A percentile compares a stretch with the other conserved stretches of the same genome.
These are phyloP conservation scores for Melangyna quadrimaculata DNA, from an alignment of 2,888 invertebrate genomes.

Conservation along the genomic window DNA sequence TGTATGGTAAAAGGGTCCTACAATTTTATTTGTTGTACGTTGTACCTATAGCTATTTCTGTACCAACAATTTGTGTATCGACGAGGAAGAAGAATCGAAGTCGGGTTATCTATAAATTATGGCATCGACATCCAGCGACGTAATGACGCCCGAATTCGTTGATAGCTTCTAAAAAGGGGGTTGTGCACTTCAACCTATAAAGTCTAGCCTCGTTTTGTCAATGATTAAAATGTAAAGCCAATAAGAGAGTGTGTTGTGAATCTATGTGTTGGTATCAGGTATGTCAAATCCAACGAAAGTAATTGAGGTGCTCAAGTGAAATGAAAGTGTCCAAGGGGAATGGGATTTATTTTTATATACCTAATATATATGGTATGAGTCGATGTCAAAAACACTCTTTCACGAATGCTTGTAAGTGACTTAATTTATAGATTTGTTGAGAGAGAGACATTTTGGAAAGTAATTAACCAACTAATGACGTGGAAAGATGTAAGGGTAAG, in stretches of 20 bases:
- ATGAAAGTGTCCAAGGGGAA: slow-evolving; percentile 59
- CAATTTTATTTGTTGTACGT: slow-evolving; percentile 25
- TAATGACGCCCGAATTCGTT: slow-evolving; percentile 49
- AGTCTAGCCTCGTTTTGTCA: slow-evolving; percentile 12
- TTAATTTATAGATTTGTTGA: slow-evolving; percentile 60
- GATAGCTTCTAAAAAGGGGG: slow-evolving; percentile 27
- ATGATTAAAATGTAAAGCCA: slow-evolving; percentile 58
- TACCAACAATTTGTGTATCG: slow-evolving; percentile 47
- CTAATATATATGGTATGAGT: slow-evolving; percentile 1
- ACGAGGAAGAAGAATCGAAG: slow-evolving; percentile 12
- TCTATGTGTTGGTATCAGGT: slow-evolving; percentile 25
- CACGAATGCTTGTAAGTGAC: slow-evolving; percentile 46
- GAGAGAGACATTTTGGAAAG: slow-evolving; percentile 39
- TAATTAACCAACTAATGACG: slow-evolving; percentile 67
- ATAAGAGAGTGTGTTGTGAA: background rate
- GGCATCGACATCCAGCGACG: slow-evolving; percentile 13
- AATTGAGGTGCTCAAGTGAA: slow-evolving; percentile 68
- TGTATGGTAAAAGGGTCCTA: slow-evolving; percentile 25
- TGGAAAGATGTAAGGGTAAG: slow-evolving; percentile 37
- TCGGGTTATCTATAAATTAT: slow-evolving; percentile 69
- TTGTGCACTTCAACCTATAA: background rate
- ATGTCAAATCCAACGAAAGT: slow-evolving; percentile 64
- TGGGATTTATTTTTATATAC: background rate
- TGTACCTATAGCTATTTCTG: slow-evolving; percentile 13
- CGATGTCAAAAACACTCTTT: slow-evolving; percentile 49